A percentile compares a stretch with the other conserved stretches of the same genome.
Evolutionary conservation across 2,888 invertebrate genomes (phyloP).

Genomic region (Rosalia funebris): DNA sequence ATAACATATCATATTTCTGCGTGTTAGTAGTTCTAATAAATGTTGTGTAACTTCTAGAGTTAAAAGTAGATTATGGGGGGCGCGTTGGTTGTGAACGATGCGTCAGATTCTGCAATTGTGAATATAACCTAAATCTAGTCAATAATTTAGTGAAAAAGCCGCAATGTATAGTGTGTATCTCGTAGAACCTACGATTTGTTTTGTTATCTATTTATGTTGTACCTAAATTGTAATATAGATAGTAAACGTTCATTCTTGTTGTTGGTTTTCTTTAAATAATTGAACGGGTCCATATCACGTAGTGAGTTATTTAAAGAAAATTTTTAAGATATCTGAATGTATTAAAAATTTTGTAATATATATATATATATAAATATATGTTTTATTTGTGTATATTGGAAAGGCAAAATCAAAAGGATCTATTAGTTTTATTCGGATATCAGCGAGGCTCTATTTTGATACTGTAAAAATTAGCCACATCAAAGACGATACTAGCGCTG

Average conservation of each 20-base stretch:
- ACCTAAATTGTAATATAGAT: slow-evolving; percentile 40
- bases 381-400: slow-evolving; percentile 43
- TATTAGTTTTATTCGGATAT: slow-evolving; percentile 38
- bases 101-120: slow-evolving; percentile 47
- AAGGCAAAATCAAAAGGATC: slow-evolving; percentile 43
- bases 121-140: slow-evolving; percentile 47
- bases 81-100: slow-evolving; percentile 44
- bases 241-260: slow-evolving; percentile 39
- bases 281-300: slow-evolving; percentile 13
- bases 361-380: slow-evolving; percentile 33
- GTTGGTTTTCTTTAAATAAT: slow-evolving; percentile 38
- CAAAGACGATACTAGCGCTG: slow-evolving; percentile 40
- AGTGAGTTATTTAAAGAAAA: slow-evolving; percentile 41
- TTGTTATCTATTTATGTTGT: slow-evolving; percentile 37
- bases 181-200: slow-evolving; percentile 37
- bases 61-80: slow-evolving; percentile 35
- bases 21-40: slow-evolving; percentile 39
- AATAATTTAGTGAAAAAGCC: slow-evolving; percentile 39
- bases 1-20: slow-evolving; percentile 40
- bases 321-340: slow-evolving; percentile 39
- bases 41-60: slow-evolving; percentile 38
- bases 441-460: slow-evolving; percentile 43
- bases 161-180: slow-evolving; percentile 42
- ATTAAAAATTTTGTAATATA: slow-evolving; percentile 41
- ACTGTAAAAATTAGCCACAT: slow-evolving; percentile 43